Base-by-base conservation (phyloP, 2,113 vertebrate species). In the Mesocricetus auratus region DNA sequence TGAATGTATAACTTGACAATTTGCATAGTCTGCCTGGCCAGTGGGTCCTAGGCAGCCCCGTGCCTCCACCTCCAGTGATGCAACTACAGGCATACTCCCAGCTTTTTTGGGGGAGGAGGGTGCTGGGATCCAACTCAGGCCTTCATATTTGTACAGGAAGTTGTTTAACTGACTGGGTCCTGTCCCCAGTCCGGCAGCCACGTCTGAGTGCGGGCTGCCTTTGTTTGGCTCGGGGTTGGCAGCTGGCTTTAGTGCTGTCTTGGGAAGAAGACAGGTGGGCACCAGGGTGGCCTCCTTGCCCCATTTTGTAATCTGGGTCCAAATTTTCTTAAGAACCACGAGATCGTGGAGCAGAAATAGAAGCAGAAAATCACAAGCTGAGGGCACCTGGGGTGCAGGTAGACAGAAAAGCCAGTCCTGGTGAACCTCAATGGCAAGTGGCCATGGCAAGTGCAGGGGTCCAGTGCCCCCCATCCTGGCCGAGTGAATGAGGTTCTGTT, bases 321-420 rank as follows among this genome's bases (percentile, higher is more conserved):
- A 0, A 60, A 17, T 90, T 94, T 94, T 93, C 68, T 16, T 74
- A 69, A 7, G 10, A 89, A 87, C 69, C 85, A 31, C 58, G 15
- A 71, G 26, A 16, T n/a, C 58, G 0, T 5, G 42, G 64, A 64
- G 42, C 64, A 81, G 58, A 8, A 90, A 91, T 42, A 17, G 13
- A 71, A 73, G 15, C 8, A 16, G 19, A 33, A 10, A 62, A 53
- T 60, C 4, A 22, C 29, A 73, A 66, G 53, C 62, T 22, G 5
- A 17, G 9, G 69, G 17, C 10, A 21, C 69, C 69, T 21, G 60
- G 47, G 58, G 56, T 53, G 31, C 62, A 42, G 75, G 26, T 36
- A 4, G 45, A 16, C 1, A 0, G 7, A 2, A 31, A 81, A 58
- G 10, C 3, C 4, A 3, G 1, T 91, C 39, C 39, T 68, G 0